These are phyloP conservation scores for Thalpophila matura DNA, from an alignment of 2,888 invertebrate genomes.

Conservation along the genomic window DNA sequence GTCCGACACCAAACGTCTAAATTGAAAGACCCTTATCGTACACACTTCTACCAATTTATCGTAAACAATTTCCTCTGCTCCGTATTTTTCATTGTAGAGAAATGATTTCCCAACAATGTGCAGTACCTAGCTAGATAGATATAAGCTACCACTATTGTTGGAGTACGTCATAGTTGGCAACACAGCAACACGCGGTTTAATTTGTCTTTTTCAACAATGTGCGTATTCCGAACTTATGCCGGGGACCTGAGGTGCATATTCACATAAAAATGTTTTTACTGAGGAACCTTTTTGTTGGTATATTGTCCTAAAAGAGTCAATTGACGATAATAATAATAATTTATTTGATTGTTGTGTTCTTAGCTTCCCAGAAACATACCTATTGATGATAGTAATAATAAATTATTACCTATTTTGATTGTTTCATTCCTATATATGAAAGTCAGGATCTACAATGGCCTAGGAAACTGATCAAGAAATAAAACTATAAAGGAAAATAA, in stretches of 20 bases:
- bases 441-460: no score
- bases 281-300: slow-evolving; percentile 7
- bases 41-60: slow-evolving; percentile 14
- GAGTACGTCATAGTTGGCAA: slow-evolving; percentile 32
- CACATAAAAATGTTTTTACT: slow-evolving; percentile 22
- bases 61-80: neutral
- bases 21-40: no score
- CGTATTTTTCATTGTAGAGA: slow-evolving; percentile 16
- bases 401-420: no score
- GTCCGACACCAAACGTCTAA: no score
- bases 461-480: neutral
- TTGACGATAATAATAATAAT: no score
- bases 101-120: slow-evolving; percentile 38
- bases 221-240: slow-evolving; percentile 46
- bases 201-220: slow-evolving; percentile 51
- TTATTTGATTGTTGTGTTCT: no score
- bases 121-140: neutral
- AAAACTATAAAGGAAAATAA: neutral
- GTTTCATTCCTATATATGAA: no score
- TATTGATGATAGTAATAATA: no score
- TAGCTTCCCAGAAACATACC: no score
- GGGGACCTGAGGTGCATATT: slow-evolving; percentile 26
- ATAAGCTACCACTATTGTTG: slow-evolving; percentile 36
- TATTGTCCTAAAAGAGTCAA: no score
- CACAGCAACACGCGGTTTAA: slow-evolving; percentile 36